A percentile compares a stretch with the other conserved stretches of the same genome.
These are phyloP conservation scores for Oligia strigilis DNA, from an alignment of 2,888 invertebrate species.

Conservation along the genomic window DNA sequence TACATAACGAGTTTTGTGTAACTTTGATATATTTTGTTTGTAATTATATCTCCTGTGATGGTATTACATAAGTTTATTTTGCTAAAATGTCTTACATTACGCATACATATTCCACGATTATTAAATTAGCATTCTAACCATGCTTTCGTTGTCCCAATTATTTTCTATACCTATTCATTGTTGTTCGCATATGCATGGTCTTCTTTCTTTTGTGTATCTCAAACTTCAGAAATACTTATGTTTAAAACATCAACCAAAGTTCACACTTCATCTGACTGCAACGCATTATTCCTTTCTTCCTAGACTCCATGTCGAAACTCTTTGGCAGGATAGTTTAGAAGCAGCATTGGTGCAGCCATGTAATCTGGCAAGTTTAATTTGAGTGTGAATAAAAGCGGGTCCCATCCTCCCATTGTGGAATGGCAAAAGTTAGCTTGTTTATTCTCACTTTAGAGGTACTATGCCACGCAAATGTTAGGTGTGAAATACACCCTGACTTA, in stretches of 20 bases:
- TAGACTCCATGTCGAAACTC: constrained; percentile 59
- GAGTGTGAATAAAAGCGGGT: constrained; percentile 76
- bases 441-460: constrained; percentile 80
- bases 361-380: constrained; percentile 80
- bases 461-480: constrained; percentile 80
- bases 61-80: constrained; percentile 23
- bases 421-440: constrained; percentile 86
- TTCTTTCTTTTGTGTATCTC: neutral
- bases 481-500: constrained; percentile 77
- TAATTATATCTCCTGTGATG: constrained; percentile 18
- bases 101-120: neutral
- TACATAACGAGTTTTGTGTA: constrained; percentile 19
- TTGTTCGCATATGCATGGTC: neutral
- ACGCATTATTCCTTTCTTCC: constrained; percentile 19
- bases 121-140: neutral
- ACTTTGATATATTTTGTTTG: constrained; percentile 45
- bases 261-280: constrained; percentile 15
- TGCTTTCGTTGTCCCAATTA: neutral
- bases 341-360: constrained; percentile 69
- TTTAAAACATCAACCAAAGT: constrained; percentile 1
- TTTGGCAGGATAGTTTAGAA: constrained; percentile 63
- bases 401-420: constrained; percentile 76
- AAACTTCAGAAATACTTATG: neutral
- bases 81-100: neutral
- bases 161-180: neutral